Evolutionary conservation across 2,113 vertebrate species (phyloP), one percentile per base, ranked within the genome.

Genomic region (Cathartes aura): DNA sequence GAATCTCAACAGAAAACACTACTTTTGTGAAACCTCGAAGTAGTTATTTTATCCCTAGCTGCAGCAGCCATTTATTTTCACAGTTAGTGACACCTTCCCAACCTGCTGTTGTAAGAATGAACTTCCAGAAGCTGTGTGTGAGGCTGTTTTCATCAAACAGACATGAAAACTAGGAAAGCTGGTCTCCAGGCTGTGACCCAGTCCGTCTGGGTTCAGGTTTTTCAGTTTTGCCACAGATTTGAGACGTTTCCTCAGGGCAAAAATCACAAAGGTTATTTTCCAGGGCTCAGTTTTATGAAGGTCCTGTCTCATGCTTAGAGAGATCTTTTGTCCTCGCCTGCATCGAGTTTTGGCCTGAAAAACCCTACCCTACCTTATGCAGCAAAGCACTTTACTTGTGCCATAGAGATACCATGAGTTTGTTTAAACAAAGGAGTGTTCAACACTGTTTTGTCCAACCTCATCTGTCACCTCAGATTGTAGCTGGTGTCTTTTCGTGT

Each of bases 181-280:
- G 78, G 5, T 79, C 27, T 56, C 42, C 53, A 34, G 58, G 17
- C 34, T 88, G 43, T 59, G 78, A 82, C 62, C 63, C 40, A 67
- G 15, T 24, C 76, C 22, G 40, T 34, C n/a, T 60, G 15, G 6
- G 32, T 59, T 79, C 80, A 64, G 6, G 36, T 52, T 82, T 91
- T 91, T 76, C 47, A 45, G 36, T 60, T 93, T 75, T 87, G 30
- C 11, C 9, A 29, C 56, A 64, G 34, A 60, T 66, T 71, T 64
- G 29, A 87, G 34, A 50, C 11, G 19, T 82, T 80, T 73, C 43
- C 20, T 85, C 7, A 19, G 30, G n/a, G 26, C 20, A 90, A 66
- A 93, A 93, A 67, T 72, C 43, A 52, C 29, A 79, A 30, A 79
- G n/a, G 36, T 72, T 79, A 24, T 85, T 93, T 95, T 63, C 52